Evolutionary conservation across 2,113 vertebrate genomes (phyloP), one percentile per base, ranked within the genome.

Genomic region (Peromyscus polionotus): DNA sequence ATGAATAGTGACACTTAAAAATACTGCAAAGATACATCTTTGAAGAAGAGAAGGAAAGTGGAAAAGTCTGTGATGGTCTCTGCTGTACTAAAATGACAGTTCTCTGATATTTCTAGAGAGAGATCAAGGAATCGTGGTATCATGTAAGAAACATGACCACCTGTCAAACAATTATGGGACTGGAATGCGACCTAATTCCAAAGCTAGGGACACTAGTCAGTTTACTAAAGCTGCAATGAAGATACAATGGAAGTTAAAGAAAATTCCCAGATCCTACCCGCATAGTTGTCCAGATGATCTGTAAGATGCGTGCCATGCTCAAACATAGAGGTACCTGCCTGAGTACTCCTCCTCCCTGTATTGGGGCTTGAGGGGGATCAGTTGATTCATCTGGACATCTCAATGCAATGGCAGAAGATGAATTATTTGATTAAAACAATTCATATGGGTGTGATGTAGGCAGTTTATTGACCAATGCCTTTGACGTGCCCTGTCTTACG

Each of bases 11-110:
- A 72, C 39, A 73, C 3, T 61, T 36, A 83, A 94, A 96, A 65
- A 51, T 72, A 6, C 24, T 72, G 5, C 72, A 76, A 42, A 80
- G 87, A 80, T 20, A 48, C 36, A 31, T n/a, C 14, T 89, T 76
- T 95, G 45, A 90, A 75, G 45, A 89, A 87, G 84, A 96, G 20
- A 93, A 89, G 73, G 45, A 61, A 94, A 92, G 81, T 13, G 77
- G 24, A 87, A 94, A 65, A 39, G 2, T 10, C 65, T 39, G 13
- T 65, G 57, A 80, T 17, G 17, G 20, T 88, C 86, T 93, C 16
- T 81, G 68, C 9, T n/a, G 24, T 54, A 93, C 17, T 83, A 33
- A 77, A 94, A 95, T 68, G 76, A 90, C 93, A 70, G 85, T 89
- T 87, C 48, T 87, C 45, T 67, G 39, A 61, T 72, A 87, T 83